Conservation (phyloP, 92 coral and sea anemone genomes). For the Siderastrea radians region DNA sequence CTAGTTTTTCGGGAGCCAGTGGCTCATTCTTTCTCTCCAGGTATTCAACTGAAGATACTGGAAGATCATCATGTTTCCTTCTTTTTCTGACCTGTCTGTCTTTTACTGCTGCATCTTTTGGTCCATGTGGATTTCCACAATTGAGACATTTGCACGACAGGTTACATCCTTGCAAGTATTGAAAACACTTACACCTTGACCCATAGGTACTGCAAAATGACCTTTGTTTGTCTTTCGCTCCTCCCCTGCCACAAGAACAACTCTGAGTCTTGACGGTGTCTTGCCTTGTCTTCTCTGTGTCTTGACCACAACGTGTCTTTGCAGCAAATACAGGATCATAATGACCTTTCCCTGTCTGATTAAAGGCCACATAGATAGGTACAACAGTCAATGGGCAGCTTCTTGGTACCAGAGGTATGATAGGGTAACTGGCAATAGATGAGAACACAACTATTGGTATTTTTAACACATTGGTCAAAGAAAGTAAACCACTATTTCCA, state of each 20-base stretch:
- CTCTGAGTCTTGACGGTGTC: neutral
- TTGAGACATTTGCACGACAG: constrained; percentile 55
- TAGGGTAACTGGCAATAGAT: constrained; percentile 58
- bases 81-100: constrained; percentile 42
- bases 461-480: constrained; percentile 40
- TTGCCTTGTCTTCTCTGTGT: constrained; percentile 11
- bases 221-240: constrained; percentile 53
- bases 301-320: constrained; percentile 34
- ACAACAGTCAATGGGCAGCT: neutral
- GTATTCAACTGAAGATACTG: constrained; percentile 50
- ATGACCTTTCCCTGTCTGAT: constrained; percentile 29
- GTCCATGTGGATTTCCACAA: constrained; percentile 71
- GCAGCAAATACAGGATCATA: constrained; percentile 25
- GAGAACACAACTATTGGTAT: constrained; percentile 50
- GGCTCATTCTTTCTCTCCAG: constrained; percentile 54
- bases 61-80: constrained; percentile 58
- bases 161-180: constrained; percentile 47
- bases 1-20: constrained; percentile 41
- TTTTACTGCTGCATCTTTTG: constrained; percentile 15
- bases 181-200: constrained; percentile 62
- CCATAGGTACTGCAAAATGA: constrained; percentile 61
- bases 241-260: constrained; percentile 37
- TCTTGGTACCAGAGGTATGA: constrained; percentile 63
- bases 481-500: constrained; percentile 60
- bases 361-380: constrained; percentile 10